phyloP scores from a whole-genome alignment of 1,140 invertebrate genomes.

The Marisa cornuarietis region DNA sequence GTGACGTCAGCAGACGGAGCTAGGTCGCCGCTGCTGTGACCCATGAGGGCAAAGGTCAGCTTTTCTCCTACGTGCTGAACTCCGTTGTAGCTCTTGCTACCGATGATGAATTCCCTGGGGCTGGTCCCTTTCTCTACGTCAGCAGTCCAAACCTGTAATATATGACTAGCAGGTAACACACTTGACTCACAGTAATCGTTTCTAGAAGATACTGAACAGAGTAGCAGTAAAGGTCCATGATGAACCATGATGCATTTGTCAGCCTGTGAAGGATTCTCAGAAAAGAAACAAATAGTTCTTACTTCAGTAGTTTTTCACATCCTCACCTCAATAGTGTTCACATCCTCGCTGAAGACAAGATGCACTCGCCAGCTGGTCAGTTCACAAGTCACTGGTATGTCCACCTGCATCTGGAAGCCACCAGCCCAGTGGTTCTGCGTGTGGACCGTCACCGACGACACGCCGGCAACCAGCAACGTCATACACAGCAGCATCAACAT shows the following conservation, averaged over 20 bases:
- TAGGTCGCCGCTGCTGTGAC: slow-evolving; percentile 10
- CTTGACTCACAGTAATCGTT: too few species aligned
- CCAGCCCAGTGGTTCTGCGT: slow-evolving; percentile 33
- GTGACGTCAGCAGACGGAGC: slow-evolving; percentile 9
- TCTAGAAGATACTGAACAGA: too few species aligned
- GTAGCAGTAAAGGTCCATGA: too few species aligned
- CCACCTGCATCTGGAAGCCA: slow-evolving; percentile 32
- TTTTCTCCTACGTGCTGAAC: slow-evolving; percentile 9
- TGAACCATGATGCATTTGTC: too few species aligned
- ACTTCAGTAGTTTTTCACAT: too few species aligned
- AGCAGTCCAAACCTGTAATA: background rate
- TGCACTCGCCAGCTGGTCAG: slow-evolving; percentile 38
- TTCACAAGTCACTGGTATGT: slow-evolving; percentile 25
- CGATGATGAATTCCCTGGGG: background rate
- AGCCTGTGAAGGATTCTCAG: too few species aligned
- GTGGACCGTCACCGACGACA: slow-evolving; percentile 4
- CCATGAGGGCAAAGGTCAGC: slow-evolving; percentile 13
- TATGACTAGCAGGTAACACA: too few species aligned
- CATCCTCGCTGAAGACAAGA: slow-evolving; percentile 25
- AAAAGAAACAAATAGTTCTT: too few species aligned
- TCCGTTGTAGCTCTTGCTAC: slow-evolving; percentile 11
- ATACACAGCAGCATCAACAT: background rate
- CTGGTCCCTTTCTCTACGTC: background rate
- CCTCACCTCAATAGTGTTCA: slow-evolving; percentile 31
- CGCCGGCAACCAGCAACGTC: background rate